A percentile compares a stretch with the other conserved stretches of the same genome.
phyloP scores from a whole-genome alignment of 1,140 invertebrate genomes.

The Telenomus remus region DNA sequence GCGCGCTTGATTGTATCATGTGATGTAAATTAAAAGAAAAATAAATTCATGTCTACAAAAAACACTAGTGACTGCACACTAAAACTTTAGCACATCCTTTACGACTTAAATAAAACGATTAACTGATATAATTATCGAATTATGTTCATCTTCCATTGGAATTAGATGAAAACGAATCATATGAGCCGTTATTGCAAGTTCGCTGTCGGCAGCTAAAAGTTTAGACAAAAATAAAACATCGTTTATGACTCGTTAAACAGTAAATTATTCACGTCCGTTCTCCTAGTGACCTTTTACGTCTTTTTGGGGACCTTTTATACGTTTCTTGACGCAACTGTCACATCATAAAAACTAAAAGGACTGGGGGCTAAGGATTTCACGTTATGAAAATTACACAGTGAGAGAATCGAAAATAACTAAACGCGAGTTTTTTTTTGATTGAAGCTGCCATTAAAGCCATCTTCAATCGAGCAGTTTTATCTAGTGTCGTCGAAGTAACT shows the following conservation, averaged over 20 bases:
- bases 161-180: too few relatives aligned
- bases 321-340: slow-evolving; percentile 33
- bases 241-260: slow-evolving; percentile 36
- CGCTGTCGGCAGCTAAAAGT: background rate
- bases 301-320: slow-evolving; percentile 40
- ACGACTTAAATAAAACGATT: background rate
- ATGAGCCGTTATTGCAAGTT: too few relatives aligned
- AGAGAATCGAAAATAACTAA: slow-evolving; percentile 17
- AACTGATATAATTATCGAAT: slow-evolving; percentile 19
- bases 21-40: slow-evolving; percentile 50
- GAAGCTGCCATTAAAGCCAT: slow-evolving; percentile 17
- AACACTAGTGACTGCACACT: slow-evolving; percentile 29
- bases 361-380: slow-evolving; percentile 25
- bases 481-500: slow-evolving; percentile 21
- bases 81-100: slow-evolving; percentile 34
- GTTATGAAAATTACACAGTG: slow-evolving; percentile 29
- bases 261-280: slow-evolving; percentile 46
- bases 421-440: slow-evolving; percentile 21
- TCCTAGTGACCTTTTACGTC: slow-evolving; percentile 45
- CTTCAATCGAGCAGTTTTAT: slow-evolving; percentile 46
- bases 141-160: background rate
- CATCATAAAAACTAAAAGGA: slow-evolving; percentile 47
- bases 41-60: slow-evolving; percentile 32
- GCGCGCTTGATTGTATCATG: slow-evolving; percentile 27
- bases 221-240: slow-evolving; percentile 26